Conservation (phyloP, 1,140 invertebrate genomes). For the Drosophila ohnishii region DNA sequence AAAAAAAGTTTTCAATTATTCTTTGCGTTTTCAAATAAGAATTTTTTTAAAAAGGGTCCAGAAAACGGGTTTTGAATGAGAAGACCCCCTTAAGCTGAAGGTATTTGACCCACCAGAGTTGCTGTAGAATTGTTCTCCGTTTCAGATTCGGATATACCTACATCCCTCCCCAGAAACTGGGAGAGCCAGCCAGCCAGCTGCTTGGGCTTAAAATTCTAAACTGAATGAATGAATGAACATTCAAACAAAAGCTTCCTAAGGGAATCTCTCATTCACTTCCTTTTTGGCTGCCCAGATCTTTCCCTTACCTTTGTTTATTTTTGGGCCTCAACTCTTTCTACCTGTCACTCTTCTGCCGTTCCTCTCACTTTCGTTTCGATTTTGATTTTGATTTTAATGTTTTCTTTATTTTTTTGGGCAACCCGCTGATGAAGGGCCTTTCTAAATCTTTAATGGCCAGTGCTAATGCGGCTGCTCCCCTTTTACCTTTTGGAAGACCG, state of each 20-base stretch:
- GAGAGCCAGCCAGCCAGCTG: slow-evolving; percentile 2
- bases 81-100: no score
- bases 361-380: slow-evolving; percentile 50
- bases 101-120: slow-evolving; percentile 64
- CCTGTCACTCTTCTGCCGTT: slow-evolving; percentile 34
- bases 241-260: slow-evolving; percentile 2
- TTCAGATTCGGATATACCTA: background rate
- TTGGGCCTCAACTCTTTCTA: slow-evolving; percentile 28
- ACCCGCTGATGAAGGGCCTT: slow-evolving; percentile 40
- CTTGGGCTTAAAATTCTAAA: background rate
- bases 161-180: background rate
- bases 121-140: slow-evolving; percentile 27
- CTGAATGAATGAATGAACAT: slow-evolving; percentile 1
- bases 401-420: slow-evolving; percentile 3
- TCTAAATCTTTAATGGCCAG: slow-evolving; percentile 51
- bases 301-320: background rate
- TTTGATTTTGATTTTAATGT: slow-evolving; percentile 6
- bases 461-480: slow-evolving; percentile 17
- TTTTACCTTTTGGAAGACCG: slow-evolving; percentile 29
- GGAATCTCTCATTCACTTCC: slow-evolving; percentile 8
- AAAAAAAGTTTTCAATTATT: no score
- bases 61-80: no score
- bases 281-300: background rate
- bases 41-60: no score
- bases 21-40: no score